phyloP scores from a whole-genome alignment of 2,888 invertebrate genomes.

The Pseudococcus longispinus region DNA sequence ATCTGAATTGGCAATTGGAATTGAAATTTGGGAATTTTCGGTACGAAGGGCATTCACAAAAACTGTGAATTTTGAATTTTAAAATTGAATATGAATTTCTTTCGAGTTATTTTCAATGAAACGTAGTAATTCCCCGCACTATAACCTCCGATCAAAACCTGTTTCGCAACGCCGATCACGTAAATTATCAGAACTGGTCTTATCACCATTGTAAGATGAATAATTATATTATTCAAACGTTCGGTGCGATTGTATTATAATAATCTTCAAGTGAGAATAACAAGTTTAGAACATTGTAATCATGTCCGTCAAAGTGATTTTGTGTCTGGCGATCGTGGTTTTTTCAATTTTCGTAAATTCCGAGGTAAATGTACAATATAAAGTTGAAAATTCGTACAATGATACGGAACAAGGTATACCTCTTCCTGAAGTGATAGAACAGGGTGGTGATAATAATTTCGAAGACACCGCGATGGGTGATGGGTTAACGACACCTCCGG shows the following conservation, averaged over 20 bases:
- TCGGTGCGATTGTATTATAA: constrained; percentile 24
- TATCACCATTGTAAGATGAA: constrained; percentile 45
- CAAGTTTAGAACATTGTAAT: neutral
- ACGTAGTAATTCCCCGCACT: neutral
- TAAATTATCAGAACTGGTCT: constrained; percentile 43
- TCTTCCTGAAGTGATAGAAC: constrained; percentile 11
- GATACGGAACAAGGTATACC: neutral
- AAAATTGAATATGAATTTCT: too few relatives aligned
- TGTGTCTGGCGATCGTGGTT: neutral
- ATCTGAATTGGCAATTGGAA: too few relatives aligned
- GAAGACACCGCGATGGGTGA: neutral
- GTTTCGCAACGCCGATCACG: constrained; percentile 42
- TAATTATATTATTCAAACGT: constrained; percentile 26
- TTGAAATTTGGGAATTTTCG: too few relatives aligned
- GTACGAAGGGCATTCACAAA: too few relatives aligned
- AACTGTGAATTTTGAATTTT: neutral
- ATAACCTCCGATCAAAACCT: constrained; percentile 44
- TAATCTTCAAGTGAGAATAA: constrained; percentile 1
- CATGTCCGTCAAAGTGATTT: neutral
- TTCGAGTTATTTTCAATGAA: neutral
- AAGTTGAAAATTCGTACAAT: neutral
- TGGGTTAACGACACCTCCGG: neutral
- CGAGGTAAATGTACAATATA: neutral
- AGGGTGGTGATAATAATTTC: neutral
- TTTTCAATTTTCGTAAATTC: neutral